Conservation (phyloP, 2,888 invertebrate genomes). For the Stomorhina lunata region DNA sequence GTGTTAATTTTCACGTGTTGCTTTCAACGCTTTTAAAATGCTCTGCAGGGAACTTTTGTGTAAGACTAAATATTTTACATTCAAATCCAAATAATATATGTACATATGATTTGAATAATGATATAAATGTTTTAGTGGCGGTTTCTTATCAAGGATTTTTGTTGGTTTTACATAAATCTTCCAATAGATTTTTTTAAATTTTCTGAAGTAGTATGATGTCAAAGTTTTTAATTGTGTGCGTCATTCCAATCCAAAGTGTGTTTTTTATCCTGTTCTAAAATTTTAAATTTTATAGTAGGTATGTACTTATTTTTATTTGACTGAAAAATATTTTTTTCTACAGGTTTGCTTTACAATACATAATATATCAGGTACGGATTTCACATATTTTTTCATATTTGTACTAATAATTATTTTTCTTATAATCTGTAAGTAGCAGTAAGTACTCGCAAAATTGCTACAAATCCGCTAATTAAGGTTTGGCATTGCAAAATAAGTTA, state of each 20-base stretch:
- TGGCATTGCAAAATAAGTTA: background rate
- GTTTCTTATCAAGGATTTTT: too few species aligned
- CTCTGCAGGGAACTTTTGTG: constrained; percentile 35
- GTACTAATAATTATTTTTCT: constrained; percentile 34
- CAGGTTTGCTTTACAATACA: too few species aligned
- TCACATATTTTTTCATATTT: background rate
- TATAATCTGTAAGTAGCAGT: constrained; percentile 27
- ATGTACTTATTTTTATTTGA: too few species aligned
- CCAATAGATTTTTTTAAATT: too few species aligned
- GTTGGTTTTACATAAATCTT: too few species aligned
- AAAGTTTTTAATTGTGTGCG: too few species aligned
- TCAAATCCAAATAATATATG: background rate
- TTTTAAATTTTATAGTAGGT: too few species aligned
- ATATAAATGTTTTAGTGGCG: too few species aligned
- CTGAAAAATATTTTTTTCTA: too few species aligned
- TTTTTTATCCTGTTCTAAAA: too few species aligned
- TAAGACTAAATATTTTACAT: background rate
- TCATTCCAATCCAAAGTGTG: too few species aligned
- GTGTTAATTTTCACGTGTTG: constrained; percentile 55
- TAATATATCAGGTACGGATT: background rate
- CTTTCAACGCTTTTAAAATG: constrained; percentile 34
- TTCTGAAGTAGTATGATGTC: too few species aligned
- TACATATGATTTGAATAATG: background rate
- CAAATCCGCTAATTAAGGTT: constrained; percentile 42
- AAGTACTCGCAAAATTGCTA: constrained; percentile 26